Evolutionary conservation across 2,888 invertebrate genomes (phyloP), one percentile per base, ranked within the genome.

Genomic region (Hypercompe scribonia): DNA sequence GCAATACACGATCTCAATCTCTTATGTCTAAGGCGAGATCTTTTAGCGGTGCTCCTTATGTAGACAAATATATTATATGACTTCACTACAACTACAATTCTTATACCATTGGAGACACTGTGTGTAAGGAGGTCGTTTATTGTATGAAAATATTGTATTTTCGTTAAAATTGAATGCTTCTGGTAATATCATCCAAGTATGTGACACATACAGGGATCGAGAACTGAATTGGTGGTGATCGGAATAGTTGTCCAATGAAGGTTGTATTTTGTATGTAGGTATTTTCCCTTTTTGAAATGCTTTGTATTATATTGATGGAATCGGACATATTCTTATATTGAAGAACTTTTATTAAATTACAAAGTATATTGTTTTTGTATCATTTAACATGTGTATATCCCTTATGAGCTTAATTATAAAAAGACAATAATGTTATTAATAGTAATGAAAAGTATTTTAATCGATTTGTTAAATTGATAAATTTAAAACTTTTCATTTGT

Each of bases 291-390:
- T 96, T 93, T 92, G 90, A 93, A 94, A 93, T 89, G 93, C 93
- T 95, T 94, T 96, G 95, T 95, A 95, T 93, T 93, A 79, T 83
- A 84, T 91, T 92, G 94, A 95, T 94, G 94, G 95, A 95, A 95
- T 95, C 94, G 93, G 95, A 95, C 94, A 94, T 95, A 95, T 95
- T 95, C 95, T 95, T 95, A 94, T 95, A 95, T 93, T 94, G 92
- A 93, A 91, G 89, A 94, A 94, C 92, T 94, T 95, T 95, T 95
- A 95, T 93, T 95, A 95, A 95, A 95, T 90, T 94, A 92, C 89
- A 86, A 91, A 92, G 90, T 87, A 89, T 85, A 67, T 68, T 81
- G 76, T 77, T 74, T 67, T 78, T 81, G 75, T 90, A 89, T 92
- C 88, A 90, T 91, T 91, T 87, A 61, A 50, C 70, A 65, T 33